phyloP scores from a whole-genome alignment of 2,113 vertebrate genomes.

The Bos indicus region DNA sequence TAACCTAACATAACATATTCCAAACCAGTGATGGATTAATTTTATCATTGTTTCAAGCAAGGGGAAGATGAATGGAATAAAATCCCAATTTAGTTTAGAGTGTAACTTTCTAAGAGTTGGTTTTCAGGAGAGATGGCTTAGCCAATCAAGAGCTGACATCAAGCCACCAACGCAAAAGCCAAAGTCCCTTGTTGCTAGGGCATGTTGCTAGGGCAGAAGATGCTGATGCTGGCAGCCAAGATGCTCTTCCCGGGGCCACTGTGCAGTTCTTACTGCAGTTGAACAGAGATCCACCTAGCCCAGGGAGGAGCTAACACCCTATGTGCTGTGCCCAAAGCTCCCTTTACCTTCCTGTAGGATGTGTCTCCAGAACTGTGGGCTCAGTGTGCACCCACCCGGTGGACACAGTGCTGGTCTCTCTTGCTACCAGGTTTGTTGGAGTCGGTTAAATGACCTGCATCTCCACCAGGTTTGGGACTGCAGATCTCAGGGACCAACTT shows the following conservation, averaged over 20 bases:
- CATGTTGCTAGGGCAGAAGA: neutral
- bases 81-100: neutral
- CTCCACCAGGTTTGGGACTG: neutral
- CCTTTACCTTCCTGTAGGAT: rapidly evolving
- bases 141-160: neutral
- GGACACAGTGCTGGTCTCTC: rapidly evolving
- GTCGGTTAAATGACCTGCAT: rapidly evolving
- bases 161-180: neutral
- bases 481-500: neutral
- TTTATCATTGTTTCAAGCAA: neutral
- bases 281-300: neutral
- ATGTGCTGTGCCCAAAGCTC: rapidly evolving
- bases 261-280: neutral
- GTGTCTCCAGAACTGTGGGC: rapidly evolving
- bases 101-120: neutral
- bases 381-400: rapidly evolving
- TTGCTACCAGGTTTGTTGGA: too few species aligned
- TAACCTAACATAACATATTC: neutral
- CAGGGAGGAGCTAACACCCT: neutral
- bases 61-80: neutral
- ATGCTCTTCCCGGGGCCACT: neutral
- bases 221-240: neutral
- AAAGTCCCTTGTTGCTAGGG: neutral
- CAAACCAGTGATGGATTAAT: neutral
- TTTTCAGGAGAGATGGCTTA: neutral